Percentiles rank a stretch among this genome's conserved stretches.
phyloP scores from a whole-genome alignment of 2,113 vertebrate species.

The Peromyscus polionotus region DNA sequence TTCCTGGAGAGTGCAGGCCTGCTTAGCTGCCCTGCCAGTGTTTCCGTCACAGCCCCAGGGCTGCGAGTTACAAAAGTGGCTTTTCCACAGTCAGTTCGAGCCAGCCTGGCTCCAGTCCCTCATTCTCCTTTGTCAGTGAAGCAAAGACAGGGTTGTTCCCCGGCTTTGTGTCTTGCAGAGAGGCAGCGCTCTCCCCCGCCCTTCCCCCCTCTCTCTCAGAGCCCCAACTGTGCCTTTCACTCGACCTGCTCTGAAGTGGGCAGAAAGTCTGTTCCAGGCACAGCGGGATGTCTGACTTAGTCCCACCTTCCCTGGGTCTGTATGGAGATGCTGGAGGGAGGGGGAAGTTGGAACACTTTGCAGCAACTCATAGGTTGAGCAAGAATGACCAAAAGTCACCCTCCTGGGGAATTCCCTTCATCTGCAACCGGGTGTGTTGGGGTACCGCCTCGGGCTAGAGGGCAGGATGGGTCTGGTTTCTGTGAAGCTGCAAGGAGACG shows the following conservation, averaged over 20 bases:
- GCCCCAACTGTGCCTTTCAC: slow-evolving; percentile 31
- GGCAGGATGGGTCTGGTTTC: not conserved
- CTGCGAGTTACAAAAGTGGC: slow-evolving; percentile 47
- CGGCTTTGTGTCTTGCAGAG: slow-evolving; percentile 34
- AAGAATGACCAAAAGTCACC: slow-evolving; percentile 10
- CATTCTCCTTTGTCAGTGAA: slow-evolving; percentile 77
- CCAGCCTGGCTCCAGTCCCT: slow-evolving; percentile 62
- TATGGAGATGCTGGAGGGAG: not conserved
- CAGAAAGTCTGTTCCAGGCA: not conserved
- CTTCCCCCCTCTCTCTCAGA: slow-evolving; percentile 46
- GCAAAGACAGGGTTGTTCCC: slow-evolving; percentile 74
- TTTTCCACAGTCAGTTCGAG: slow-evolving; percentile 53
- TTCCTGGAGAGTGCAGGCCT: not conserved
- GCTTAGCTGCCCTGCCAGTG: slow-evolving; percentile 28
- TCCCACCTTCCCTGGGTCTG: not conserved
- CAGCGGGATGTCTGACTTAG: too few relatives aligned
- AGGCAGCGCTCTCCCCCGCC: slow-evolving; percentile 39
- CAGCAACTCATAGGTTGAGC: slow-evolving; percentile 4
- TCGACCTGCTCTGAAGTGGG: slow-evolving; percentile 49
- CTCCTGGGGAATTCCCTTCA: not conserved
- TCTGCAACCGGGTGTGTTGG: too few relatives aligned
- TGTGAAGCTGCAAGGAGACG: not conserved
- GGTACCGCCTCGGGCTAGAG: not conserved
- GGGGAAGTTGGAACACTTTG: not conserved
- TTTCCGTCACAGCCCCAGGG: slow-evolving; percentile 22